These are phyloP conservation scores for Trichogramma evanescens DNA, from an alignment of 2,888 invertebrate species.

Conservation along the genomic window DNA sequence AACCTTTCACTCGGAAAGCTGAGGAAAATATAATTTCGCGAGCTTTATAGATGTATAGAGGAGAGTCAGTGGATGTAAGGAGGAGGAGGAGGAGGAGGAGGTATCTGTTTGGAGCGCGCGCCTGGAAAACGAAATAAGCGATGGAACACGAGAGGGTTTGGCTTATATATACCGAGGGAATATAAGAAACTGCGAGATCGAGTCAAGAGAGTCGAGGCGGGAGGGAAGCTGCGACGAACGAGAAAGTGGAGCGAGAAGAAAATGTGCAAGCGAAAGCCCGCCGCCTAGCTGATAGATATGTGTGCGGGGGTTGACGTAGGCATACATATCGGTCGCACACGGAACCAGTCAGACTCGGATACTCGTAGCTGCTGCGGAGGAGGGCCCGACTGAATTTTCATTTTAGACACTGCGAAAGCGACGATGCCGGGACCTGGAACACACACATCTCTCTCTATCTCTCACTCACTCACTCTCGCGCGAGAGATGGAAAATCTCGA, in stretches of 20 bases:
- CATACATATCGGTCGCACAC: no score
- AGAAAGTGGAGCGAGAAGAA: background rate
- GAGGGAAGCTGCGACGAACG: background rate
- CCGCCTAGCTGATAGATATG: no score
- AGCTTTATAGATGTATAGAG: no score
- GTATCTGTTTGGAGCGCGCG: slow-evolving; percentile 3
- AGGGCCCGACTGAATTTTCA: slow-evolving; percentile 19
- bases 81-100: background rate
- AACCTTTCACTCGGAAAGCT: slow-evolving; percentile 5
- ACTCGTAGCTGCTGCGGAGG: slow-evolving; percentile 13
- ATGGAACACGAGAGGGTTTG: background rate
- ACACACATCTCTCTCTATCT: background rate
- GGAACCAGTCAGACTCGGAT: no score
- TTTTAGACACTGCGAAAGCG: slow-evolving; percentile 9
- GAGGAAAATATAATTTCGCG: slow-evolving; percentile 17
- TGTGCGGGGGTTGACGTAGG: no score
- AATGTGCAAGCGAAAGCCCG: no score
- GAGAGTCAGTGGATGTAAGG: no score
- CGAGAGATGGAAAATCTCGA: slow-evolving; percentile 21
- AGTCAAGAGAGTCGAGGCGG: background rate
- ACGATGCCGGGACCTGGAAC: slow-evolving; percentile 10
- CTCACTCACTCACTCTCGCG: background rate
- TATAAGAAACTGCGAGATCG: background rate
- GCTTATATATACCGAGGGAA: no score
- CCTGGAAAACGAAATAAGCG: slow-evolving; percentile 13